These are phyloP conservation scores for Maniola hyperantus DNA, from an alignment of 2,888 invertebrate genomes.

Conservation along the genomic window DNA sequence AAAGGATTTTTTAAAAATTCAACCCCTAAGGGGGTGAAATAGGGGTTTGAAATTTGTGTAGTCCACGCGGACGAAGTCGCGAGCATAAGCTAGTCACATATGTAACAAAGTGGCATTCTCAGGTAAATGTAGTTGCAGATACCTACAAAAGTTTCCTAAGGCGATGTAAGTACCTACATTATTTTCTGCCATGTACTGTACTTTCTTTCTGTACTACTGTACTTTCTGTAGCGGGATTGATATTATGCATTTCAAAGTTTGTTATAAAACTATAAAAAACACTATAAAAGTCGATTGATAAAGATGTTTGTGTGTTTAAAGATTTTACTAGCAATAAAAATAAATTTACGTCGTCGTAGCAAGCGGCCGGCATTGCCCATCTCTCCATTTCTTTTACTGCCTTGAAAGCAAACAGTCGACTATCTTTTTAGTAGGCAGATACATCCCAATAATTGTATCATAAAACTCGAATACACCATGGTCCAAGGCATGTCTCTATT, in stretches of 20 bases:
- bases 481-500: constrained; percentile 4
- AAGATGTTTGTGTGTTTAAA: constrained; percentile 4
- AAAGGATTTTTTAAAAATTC: no score
- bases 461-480: constrained; percentile 9
- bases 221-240: neutral
- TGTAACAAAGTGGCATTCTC: no score
- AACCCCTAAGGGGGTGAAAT: no score
- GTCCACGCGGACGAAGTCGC: no score
- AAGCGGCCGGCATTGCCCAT: neutral
- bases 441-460: constrained; percentile 10
- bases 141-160: no score
- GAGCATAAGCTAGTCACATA: no score
- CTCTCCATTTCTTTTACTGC: constrained; percentile 18
- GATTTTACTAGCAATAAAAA: constrained; percentile 20
- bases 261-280: neutral
- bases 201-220: no score
- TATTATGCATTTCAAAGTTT: neutral
- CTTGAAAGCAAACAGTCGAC: constrained; percentile 12
- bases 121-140: no score
- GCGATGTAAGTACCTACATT: no score
- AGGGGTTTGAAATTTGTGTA: no score
- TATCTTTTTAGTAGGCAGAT: constrained; percentile 4
- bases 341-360: neutral
- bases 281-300: constrained; percentile 6
- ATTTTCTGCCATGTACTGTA: no score